Evolutionary conservation across 2,888 invertebrate species (phyloP).

Genomic region (Cremastinae sp.): DNA sequence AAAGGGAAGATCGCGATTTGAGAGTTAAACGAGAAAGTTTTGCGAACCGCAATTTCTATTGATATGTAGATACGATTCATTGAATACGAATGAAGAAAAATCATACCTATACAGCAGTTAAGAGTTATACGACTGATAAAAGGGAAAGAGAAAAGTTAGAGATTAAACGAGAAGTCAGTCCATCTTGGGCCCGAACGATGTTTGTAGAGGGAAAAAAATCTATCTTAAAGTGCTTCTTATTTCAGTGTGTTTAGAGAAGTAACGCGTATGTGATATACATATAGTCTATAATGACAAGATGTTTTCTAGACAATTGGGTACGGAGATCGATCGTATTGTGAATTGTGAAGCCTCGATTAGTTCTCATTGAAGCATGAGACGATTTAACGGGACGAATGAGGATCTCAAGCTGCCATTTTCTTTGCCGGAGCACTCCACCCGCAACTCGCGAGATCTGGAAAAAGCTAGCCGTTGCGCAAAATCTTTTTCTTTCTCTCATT

Average conservation of each 20-base stretch:
- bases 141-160: constrained; percentile 53
- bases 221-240: constrained; percentile 81
- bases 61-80: constrained; percentile 75
- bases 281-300: constrained; percentile 78
- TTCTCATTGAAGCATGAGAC: not conserved
- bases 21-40: constrained; percentile 57
- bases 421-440: constrained; percentile 34
- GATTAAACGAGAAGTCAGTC: constrained; percentile 72
- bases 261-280: constrained; percentile 80
- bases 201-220: constrained; percentile 75
- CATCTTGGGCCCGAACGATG: constrained; percentile 76
- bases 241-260: constrained; percentile 80
- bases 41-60: constrained; percentile 64
- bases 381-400: constrained; percentile 33
- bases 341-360: constrained; percentile 36
- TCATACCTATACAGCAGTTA: constrained; percentile 74
- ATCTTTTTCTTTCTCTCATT: not conserved
- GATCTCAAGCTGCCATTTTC: constrained; percentile 52
- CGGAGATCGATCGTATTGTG: constrained; percentile 47
- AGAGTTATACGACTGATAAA: constrained; percentile 66
- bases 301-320: constrained; percentile 74
- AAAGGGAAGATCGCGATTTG: constrained; percentile 43
- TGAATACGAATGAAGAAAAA: constrained; percentile 57
- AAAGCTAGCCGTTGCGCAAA: not conserved
- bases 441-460: not conserved